A percentile compares a stretch with the other conserved stretches of the same genome.
Evolutionary conservation across 1,140 invertebrate species (phyloP).

Genomic region (Orius insidiosus): DNA sequence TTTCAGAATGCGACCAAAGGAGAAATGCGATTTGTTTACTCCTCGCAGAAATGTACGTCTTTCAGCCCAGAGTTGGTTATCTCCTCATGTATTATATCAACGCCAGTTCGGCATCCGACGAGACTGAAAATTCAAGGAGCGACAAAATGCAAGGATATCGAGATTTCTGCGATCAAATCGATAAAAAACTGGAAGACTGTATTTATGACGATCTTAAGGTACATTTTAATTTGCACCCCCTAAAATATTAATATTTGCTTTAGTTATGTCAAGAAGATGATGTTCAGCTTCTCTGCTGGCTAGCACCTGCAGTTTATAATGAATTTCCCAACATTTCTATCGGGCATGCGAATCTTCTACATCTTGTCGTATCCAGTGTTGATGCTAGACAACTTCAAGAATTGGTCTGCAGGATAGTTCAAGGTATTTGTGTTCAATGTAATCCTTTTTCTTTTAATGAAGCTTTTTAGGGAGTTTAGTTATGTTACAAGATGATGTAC

Average conservation of each 20-base stretch:
- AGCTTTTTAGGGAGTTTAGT: constrained; percentile 32
- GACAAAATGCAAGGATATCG: constrained; percentile 69
- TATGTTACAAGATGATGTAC: constrained; percentile 59
- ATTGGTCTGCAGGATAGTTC: constrained; percentile 74
- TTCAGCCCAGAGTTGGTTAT: constrained; percentile 61
- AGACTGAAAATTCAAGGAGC: constrained; percentile 34
- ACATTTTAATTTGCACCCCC: constrained; percentile 10
- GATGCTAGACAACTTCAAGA: constrained; percentile 79
- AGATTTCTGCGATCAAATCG: constrained; percentile 65
- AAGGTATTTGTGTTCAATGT: constrained; percentile 43
- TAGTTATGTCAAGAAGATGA: constrained; percentile 71
- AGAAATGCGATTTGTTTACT: constrained; percentile 52
- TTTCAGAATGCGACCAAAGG: constrained; percentile 56
- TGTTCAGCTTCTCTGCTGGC: constrained; percentile 68
- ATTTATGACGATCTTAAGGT: constrained; percentile 62
- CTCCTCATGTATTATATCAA: constrained; percentile 73
- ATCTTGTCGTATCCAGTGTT: constrained; percentile 71
- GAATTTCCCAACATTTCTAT: constrained; percentile 74
- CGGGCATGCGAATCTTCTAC: constrained; percentile 68
- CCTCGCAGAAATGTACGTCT: constrained; percentile 53
- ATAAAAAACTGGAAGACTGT: constrained; percentile 59
- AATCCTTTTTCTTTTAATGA: no score
- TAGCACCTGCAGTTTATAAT: constrained; percentile 79
- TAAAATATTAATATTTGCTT: constrained; percentile 18
- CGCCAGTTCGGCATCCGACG: constrained; percentile 41